Percentiles rank a stretch among this genome's conserved stretches.
These are phyloP conservation scores for Thymelicus acteon DNA, from an alignment of 2,888 invertebrate genomes.

Conservation along the genomic window DNA sequence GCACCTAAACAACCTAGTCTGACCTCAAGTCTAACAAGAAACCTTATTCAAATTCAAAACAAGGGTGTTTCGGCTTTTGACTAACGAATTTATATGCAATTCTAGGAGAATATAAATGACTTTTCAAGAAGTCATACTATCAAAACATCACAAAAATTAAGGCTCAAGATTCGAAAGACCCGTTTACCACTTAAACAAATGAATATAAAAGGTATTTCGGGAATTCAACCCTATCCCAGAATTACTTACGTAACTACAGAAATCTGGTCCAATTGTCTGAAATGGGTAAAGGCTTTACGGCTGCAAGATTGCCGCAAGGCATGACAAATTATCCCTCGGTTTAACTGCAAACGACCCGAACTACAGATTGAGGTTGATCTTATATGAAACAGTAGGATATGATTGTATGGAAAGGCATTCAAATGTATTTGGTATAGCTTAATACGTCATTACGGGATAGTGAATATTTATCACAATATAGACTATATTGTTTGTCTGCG, in stretches of 20 bases:
- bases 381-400: slow-evolving; percentile 22
- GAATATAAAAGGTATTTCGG: background rate
- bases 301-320: slow-evolving; percentile 42
- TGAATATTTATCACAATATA: too few relatives aligned
- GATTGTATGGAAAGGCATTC: background rate
- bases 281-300: slow-evolving; percentile 47
- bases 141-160: too few relatives aligned
- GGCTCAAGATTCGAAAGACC: too few relatives aligned
- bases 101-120: too few relatives aligned
- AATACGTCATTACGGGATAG: background rate
- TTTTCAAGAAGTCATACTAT: too few relatives aligned
- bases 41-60: too few relatives aligned
- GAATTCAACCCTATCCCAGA: background rate
- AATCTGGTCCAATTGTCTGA: slow-evolving; percentile 48
- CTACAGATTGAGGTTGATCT: slow-evolving; percentile 34
- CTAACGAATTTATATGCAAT: too few relatives aligned
- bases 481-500: too few relatives aligned
- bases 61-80: too few relatives aligned
- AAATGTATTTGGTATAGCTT: background rate
- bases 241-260: slow-evolving; percentile 18
- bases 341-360: slow-evolving; percentile 43
- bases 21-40: too few relatives aligned
- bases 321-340: slow-evolving; percentile 46
- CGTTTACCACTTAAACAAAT: background rate
- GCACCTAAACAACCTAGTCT: too few relatives aligned